Conservation (phyloP, 2,797 vertebrate species). For the Luscinia megarhynchos region DNA sequence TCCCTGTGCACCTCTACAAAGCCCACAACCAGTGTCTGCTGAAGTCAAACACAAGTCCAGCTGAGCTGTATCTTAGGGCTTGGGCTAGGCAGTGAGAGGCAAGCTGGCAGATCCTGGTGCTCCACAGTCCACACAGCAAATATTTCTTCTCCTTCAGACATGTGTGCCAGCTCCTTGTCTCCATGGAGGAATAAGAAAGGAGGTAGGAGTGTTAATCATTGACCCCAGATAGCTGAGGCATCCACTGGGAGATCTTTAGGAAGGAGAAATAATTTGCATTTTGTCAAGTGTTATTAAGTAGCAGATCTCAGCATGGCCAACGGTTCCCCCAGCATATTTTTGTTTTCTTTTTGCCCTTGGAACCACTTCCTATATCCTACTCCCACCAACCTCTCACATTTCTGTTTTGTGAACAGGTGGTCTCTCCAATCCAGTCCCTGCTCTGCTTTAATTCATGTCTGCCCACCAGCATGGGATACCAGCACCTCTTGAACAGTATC, state of each 20-base stretch:
- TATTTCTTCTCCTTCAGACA: neutral
- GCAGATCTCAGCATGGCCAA: neutral
- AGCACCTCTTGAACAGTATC: neutral
- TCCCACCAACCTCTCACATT: neutral
- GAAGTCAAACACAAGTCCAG: neutral
- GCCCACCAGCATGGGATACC: neutral
- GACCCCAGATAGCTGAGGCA: neutral
- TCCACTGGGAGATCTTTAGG: neutral
- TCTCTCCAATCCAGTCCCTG: neutral
- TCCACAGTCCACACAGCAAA: neutral
- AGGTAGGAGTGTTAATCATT: neutral
- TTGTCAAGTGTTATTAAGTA: neutral
- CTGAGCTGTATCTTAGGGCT: neutral
- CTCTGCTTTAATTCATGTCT: neutral
- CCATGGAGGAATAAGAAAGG: neutral
- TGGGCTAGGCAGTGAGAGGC: neutral
- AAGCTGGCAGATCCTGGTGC: neutral
- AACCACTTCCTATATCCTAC: neutral
- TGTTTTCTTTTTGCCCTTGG: neutral
- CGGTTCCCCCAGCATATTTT: neutral
- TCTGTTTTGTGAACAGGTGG: neutral
- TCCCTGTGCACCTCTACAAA: slow-evolving; percentile 35
- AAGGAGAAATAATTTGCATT: neutral
- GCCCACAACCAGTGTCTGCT: slow-evolving; percentile 21
- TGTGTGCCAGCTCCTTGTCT: neutral